Conservation (phyloP, 2,113 vertebrate species). For the Rhinoderma darwinii region DNA sequence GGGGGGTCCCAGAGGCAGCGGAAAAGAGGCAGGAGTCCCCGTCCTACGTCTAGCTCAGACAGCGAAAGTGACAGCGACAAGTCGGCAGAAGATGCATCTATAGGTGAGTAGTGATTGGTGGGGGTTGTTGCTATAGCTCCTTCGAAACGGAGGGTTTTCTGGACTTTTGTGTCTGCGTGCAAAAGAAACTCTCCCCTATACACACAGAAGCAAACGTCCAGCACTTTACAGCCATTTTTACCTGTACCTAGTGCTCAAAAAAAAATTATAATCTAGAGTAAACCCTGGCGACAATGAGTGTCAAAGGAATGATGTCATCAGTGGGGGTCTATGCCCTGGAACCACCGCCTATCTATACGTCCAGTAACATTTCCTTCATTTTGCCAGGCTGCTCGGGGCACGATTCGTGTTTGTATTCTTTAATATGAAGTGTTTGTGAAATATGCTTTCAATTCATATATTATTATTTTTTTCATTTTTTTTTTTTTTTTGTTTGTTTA, state of each 20-base stretch:
- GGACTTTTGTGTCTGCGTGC: no score
- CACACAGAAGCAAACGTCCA: no score
- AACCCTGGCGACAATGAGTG: no score
- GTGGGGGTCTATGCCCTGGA: no score
- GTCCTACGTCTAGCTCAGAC: constrained; percentile 91
- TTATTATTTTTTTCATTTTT: not conserved
- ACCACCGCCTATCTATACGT: no score
- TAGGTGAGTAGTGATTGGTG: constrained; percentile 72
- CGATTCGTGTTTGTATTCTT: not conserved
- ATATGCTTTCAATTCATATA: not conserved
- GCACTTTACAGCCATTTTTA: no score
- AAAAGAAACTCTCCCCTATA: no score
- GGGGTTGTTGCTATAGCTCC: not conserved
- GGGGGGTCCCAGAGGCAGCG: constrained; percentile 80
- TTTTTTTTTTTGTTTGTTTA: not conserved
- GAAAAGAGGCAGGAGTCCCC: constrained; percentile 90
- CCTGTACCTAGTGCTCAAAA: no score
- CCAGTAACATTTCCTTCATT: not conserved
- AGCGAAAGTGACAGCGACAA: constrained; percentile 97
- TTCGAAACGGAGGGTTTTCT: not conserved
- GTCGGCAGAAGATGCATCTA: constrained; percentile 74
- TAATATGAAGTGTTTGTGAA: not conserved
- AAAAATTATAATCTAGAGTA: no score
- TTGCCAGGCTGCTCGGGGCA: not conserved
- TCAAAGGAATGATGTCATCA: no score